These are phyloP conservation scores for Vimba vimba DNA, from an alignment of 2,113 vertebrate genomes.

Conservation along the genomic window DNA sequence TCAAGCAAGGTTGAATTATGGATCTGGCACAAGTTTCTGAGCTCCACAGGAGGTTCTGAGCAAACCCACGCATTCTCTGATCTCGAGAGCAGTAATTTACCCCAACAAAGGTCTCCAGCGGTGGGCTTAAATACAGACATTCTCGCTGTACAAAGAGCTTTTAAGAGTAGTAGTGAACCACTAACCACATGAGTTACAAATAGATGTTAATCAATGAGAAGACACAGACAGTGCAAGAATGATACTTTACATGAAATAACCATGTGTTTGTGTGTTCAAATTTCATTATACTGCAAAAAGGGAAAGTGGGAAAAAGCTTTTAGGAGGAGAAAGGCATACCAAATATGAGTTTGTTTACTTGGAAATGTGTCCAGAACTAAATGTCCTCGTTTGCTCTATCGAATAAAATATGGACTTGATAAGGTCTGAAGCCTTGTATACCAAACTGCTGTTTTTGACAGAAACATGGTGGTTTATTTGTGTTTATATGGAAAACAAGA, in stretches of 20 bases:
- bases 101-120: constrained; percentile 16
- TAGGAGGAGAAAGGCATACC: not conserved
- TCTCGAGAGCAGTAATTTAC: constrained; percentile 30
- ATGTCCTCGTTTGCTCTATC: not conserved
- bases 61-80: constrained; percentile 35
- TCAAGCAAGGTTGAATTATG: not conserved
- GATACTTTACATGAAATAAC: not conserved
- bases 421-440: not conserved
- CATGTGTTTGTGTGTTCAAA: not conserved
- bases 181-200: not conserved
- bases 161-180: constrained; percentile 1
- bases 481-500: not conserved
- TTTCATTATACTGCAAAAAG: not conserved
- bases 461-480: not conserved
- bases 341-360: not conserved
- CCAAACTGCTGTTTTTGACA: not conserved
- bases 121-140: constrained; percentile 23
- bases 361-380: not conserved
- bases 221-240: not conserved
- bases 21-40: not conserved
- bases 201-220: not conserved
- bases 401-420: not conserved
- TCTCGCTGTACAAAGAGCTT: constrained; percentile 34
- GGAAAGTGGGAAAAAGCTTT: not conserved
- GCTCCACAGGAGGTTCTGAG: not conserved